These are phyloP conservation scores for Onchidella celtica DNA, from an alignment of 2,888 invertebrate genomes.

Conservation along the genomic window DNA sequence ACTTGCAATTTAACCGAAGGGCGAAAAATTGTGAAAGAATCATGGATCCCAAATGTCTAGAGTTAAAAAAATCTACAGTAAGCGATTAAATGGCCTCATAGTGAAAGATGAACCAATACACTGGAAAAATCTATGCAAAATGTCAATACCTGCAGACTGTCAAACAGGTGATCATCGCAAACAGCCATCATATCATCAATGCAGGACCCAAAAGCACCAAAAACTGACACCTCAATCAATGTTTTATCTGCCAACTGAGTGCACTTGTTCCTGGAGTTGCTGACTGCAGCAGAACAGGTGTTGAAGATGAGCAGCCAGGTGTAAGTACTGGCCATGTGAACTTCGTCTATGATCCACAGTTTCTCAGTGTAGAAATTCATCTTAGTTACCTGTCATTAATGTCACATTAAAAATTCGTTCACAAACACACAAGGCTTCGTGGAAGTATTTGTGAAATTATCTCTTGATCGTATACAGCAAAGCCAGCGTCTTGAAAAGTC, in stretches of 20 bases:
- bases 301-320: not conserved
- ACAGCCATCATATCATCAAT: slow-evolving; percentile 31
- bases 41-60: too few species aligned
- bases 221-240: slow-evolving; percentile 40
- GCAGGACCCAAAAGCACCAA: slow-evolving; percentile 30
- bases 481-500: too few species aligned
- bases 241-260: not conserved
- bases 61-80: too few species aligned
- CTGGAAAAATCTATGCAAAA: too few species aligned
- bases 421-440: too few species aligned
- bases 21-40: too few species aligned
- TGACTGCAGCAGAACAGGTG: not conserved
- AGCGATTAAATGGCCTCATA: too few species aligned
- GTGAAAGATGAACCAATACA: too few species aligned
- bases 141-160: slow-evolving; percentile 21
- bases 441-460: too few species aligned
- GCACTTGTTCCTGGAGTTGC: slow-evolving; percentile 27
- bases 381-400: not conserved
- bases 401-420: too few species aligned
- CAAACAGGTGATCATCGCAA: slow-evolving; percentile 29
- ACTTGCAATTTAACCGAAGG: too few species aligned
- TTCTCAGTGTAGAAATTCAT: slow-evolving; percentile 6
- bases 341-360: slow-evolving; percentile 2
- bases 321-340: slow-evolving; percentile 20
- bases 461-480: too few species aligned